phyloP scores from a whole-genome alignment of 2,888 invertebrate species.

The Hypsopygia costalis region DNA sequence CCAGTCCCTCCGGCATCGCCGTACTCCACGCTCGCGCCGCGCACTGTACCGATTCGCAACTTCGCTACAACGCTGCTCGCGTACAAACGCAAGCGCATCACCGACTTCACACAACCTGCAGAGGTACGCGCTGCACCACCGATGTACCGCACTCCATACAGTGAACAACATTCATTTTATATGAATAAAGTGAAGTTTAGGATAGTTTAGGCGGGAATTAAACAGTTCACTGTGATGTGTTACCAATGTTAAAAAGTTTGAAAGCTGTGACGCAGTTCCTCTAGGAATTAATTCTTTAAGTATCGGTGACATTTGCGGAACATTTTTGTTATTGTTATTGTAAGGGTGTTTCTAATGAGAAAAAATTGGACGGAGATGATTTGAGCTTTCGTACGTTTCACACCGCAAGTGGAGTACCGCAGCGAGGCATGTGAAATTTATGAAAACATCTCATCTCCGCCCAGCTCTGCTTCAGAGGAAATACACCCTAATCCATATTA shows the following conservation, averaged over 20 bases:
- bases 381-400: too few species aligned
- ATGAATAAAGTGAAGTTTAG: conserved; percentile 4
- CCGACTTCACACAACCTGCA: conserved; percentile 33
- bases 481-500: too few species aligned
- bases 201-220: not conserved
- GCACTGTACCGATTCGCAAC: conserved; percentile 6
- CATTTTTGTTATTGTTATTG: too few species aligned
- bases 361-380: too few species aligned
- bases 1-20: conserved; percentile 69
- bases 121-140: conserved; percentile 53
- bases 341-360: too few species aligned
- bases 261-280: not conserved
- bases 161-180: conserved; percentile 10
- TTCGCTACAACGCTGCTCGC: conserved; percentile 28
- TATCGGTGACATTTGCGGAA: too few species aligned
- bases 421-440: too few species aligned
- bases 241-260: not conserved
- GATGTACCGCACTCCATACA: conserved; percentile 17
- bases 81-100: conserved; percentile 22
- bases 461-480: too few species aligned
- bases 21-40: conserved; percentile 60
- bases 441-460: too few species aligned
- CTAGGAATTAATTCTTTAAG: too few species aligned
- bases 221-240: conserved; percentile 6
- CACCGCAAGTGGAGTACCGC: too few species aligned